Conservation (phyloP, 2,113 vertebrate genomes). For the Pteronura brasiliensis region DNA sequence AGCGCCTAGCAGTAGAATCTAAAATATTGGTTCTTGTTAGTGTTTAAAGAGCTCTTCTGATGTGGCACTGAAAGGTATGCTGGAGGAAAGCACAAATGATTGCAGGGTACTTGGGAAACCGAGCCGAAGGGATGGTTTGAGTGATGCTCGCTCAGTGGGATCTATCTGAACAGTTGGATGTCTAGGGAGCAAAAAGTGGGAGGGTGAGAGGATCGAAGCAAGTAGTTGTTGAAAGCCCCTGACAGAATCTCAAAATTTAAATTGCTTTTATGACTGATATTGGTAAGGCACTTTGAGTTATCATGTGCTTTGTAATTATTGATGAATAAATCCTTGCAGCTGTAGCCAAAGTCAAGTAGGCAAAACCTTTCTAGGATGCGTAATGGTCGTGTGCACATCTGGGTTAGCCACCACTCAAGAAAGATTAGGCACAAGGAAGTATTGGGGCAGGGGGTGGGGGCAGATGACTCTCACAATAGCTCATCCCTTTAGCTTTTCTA, state of each 20-base stretch:
- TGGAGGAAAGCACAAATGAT: slow-evolving; percentile 80
- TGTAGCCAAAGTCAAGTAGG: neutral
- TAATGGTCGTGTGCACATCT: neutral
- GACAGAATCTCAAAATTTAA: slow-evolving; percentile 2
- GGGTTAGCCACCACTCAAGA: neutral
- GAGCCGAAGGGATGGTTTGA: slow-evolving; percentile 61
- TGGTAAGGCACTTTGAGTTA: neutral
- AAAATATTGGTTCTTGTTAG: slow-evolving; percentile 83
- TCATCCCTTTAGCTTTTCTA: neutral
- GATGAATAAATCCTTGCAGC: neutral
- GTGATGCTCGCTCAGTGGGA: slow-evolving; percentile 65
- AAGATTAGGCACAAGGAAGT: neutral
- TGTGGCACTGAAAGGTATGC: slow-evolving; percentile 77
- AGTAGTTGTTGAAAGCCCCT: neutral
- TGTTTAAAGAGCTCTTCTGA: slow-evolving; percentile 82
- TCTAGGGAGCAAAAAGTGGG: neutral
- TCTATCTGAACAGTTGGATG: neutral
- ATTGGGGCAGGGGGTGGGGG: too few relatives aligned
- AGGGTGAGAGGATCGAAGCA: neutral
- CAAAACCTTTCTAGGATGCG: slow-evolving; percentile 1
- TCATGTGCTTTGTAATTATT: slow-evolving; percentile 28
- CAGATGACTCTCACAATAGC: neutral
- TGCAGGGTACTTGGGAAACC: slow-evolving; percentile 64
- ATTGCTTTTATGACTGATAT: neutral
- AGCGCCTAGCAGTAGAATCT: slow-evolving; percentile 76